Base-by-base conservation (phyloP, 2,888 invertebrate genomes). In the Ceratothoa steindachneri region DNA sequence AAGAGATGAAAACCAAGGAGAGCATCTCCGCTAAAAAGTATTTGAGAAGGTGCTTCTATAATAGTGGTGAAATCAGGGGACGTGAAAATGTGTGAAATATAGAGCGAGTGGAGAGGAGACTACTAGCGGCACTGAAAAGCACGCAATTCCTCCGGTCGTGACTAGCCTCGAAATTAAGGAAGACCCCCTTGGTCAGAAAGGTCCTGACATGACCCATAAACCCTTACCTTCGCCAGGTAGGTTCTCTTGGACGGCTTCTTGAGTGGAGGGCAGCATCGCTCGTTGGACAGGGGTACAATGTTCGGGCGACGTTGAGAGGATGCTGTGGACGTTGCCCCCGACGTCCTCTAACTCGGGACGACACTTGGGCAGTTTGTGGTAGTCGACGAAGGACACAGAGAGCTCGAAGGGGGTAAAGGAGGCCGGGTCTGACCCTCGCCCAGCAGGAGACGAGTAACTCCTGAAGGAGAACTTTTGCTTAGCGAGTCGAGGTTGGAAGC, bases 201-300 rank as follows among this genome's bases (percentile, higher is more conserved):
- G n/a, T n/a, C n/a, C n/a, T n/a, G n/a, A n/a, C n/a, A n/a, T n/a
- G n/a, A n/a, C n/a, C n/a, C n/a, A 41, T 24, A 24, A 7, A 12
- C 24, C 24, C 60, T 60, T 60, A 60, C 60, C 60, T 60, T 60
- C 60, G 60, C 24, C 60, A 60, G 60, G 24, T 12, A 60, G 60
- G 60, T n/a, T 24, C 27, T 60, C 60, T 22, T 24, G 19, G 24
- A 24, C 24, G 19, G 60, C 12, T 24, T 60, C 60, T 24, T 12
- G 22, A 60, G 60, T 60, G 27, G 60, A 24, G 12, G 60, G 60
- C 1, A 60, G 9, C 60, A 60, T 60, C 3, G 60, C 24, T 60
- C 27, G 19, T 24, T 60, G 19, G 1, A 60, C 60, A n/a, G 12
- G 1, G 12, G 24, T 12, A 2, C 19, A 15, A 1, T 60, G 22